Evolutionary conservation across 2,113 vertebrate species (phyloP), one percentile per base, ranked within the genome.

Genomic region (Rhinopomastus cyanomelas): DNA sequence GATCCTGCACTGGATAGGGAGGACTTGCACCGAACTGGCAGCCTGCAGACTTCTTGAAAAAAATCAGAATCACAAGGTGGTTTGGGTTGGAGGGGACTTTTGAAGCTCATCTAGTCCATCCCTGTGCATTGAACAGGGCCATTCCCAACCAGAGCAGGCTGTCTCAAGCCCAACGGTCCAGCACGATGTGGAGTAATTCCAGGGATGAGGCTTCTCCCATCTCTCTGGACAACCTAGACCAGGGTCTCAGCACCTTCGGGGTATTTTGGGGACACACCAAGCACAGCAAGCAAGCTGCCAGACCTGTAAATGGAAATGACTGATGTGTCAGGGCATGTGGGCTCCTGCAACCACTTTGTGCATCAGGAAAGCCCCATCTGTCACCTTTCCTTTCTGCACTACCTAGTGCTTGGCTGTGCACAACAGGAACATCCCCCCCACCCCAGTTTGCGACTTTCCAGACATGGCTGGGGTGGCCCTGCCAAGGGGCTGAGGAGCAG

Each of bases 401-500:
- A 7, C 23, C 44, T 16, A 44, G 29, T 5, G 42, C 59, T 62
- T 49, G 61, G 62, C 44, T 53, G 30, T 2, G 29, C 36, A 10
- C 9, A 7, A 42, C 65, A 36, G 23, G 26, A 39, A 39, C 44
- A 21, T n/a, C n/a, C n/a, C n/a, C n/a, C n/a, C n/a, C 27, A 3
- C 39, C 16, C 11, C 22, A 2, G 2, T n/a, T 20, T 25, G 39
- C 21, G 8, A 30, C 27, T 37, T 25, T 26, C 22, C 6, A 37
- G 56, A 26, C 30, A 36, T 32, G 18, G 29, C 60, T 64, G 49
- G 20, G 44, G 11, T 2, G 11, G 62, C 46, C 25, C 62, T 21
- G 2, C 30, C 5, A 1, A 34, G 34, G 42, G 27, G 17, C 0
- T 12, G 23, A 17, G 37, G 3, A 37, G 34, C 3, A 0, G 6